phyloP scores from a whole-genome alignment of 1,140 invertebrate genomes.

The Centruroides sculpturatus region DNA sequence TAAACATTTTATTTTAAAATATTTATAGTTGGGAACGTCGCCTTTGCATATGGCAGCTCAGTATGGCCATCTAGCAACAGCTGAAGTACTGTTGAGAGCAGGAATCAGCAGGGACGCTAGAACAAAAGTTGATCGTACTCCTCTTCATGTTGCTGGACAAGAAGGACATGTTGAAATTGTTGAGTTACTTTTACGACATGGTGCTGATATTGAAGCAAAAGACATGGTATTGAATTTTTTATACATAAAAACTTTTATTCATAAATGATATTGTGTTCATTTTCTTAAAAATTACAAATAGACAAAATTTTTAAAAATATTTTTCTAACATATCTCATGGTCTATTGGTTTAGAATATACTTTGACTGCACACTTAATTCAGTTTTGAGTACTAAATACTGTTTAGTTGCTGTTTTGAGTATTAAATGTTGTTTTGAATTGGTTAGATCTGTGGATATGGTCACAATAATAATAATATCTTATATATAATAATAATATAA shows the following conservation, averaged over 20 bases:
- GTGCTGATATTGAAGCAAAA: slow-evolving; percentile 56
- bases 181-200: slow-evolving; percentile 54
- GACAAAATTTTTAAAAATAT: too few species aligned
- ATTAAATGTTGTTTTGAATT: too few species aligned
- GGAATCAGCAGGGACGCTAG: slow-evolving; percentile 73
- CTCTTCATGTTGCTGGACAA: slow-evolving; percentile 71
- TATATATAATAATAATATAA: too few species aligned
- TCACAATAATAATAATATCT: too few species aligned
- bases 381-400: too few species aligned
- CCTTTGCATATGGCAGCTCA: slow-evolving; percentile 73
- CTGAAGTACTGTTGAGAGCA: slow-evolving; percentile 61
- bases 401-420: too few species aligned
- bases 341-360: too few species aligned
- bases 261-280: background rate
- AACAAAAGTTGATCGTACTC: slow-evolving; percentile 84
- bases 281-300: too few species aligned
- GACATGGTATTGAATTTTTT: slow-evolving; percentile 57
- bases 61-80: slow-evolving; percentile 64
- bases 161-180: slow-evolving; percentile 68
- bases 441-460: too few species aligned
- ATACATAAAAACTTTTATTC: background rate
- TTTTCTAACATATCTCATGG: too few species aligned
- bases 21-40: slow-evolving; percentile 61
- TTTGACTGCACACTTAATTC: too few species aligned
- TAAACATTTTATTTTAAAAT: background rate